These are phyloP conservation scores for Cladopsammia gracilis DNA, from an alignment of 64 coral and sea anemone genomes.

Conservation along the genomic window DNA sequence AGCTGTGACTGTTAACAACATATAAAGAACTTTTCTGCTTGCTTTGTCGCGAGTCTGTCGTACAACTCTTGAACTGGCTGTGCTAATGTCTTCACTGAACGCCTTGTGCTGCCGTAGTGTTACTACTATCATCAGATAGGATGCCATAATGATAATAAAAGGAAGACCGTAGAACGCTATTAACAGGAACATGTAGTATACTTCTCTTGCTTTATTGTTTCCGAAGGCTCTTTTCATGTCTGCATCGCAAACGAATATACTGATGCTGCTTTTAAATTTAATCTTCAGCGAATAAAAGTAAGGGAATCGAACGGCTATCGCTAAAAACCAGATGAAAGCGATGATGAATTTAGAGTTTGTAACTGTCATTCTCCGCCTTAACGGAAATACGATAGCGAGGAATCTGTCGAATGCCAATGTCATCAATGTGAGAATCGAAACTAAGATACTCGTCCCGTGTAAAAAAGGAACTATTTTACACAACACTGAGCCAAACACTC, in stretches of 20 bases:
- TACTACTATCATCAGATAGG: slow-evolving; percentile 19
- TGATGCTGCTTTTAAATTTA: neutral
- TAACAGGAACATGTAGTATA: slow-evolving; percentile 51
- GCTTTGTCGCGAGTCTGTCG: slow-evolving; percentile 5
- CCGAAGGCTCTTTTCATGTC: slow-evolving; percentile 22
- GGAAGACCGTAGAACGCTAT: slow-evolving; percentile 58
- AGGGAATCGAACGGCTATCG: slow-evolving; percentile 35
- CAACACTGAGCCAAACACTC: slow-evolving; percentile 20
- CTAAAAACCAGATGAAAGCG: slow-evolving; percentile 35
- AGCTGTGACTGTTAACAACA: slow-evolving; percentile 42
- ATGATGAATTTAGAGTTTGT: slow-evolving; percentile 30
- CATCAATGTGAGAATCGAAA: slow-evolving; percentile 42
- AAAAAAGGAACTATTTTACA: slow-evolving; percentile 60
- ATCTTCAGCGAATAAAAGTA: slow-evolving; percentile 21
- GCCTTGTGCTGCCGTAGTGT: neutral
- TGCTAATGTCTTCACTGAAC: neutral
- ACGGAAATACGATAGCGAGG: slow-evolving; percentile 26
- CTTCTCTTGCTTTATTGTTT: slow-evolving; percentile 13
- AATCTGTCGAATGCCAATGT: slow-evolving; percentile 35
- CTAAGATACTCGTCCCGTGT: slow-evolving; percentile 34
- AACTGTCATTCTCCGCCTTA: slow-evolving; percentile 12
- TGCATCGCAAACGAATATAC: neutral
- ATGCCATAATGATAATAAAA: slow-evolving; percentile 20
- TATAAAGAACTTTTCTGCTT: slow-evolving; percentile 29
- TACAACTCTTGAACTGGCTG: neutral